Conservation (phyloP, 2,888 invertebrate genomes). For the Eupithecia tripunctaria region DNA sequence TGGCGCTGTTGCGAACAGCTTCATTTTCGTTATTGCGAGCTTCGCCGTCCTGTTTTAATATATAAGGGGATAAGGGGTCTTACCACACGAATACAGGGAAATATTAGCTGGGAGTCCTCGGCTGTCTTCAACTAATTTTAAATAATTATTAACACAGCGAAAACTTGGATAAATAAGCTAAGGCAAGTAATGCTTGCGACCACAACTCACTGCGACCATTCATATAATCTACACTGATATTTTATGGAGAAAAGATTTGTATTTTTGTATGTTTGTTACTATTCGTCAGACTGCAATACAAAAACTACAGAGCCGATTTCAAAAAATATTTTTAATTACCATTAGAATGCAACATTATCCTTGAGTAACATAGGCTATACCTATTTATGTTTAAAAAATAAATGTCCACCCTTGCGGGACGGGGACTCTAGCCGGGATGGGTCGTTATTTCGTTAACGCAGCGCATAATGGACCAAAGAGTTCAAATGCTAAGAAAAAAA, state of each 20-base stretch:
- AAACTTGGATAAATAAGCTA: conserved; percentile 4
- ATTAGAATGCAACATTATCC: too few species aligned
- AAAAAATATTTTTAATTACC: too few species aligned
- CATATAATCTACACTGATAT: too few species aligned
- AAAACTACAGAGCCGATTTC: too few species aligned
- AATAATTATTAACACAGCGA: conserved; percentile 7
- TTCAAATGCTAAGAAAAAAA: neutral
- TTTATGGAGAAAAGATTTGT: too few species aligned
- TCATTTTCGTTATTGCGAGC: conserved; percentile 72
- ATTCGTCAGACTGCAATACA: too few species aligned
- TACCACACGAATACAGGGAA: conserved; percentile 29
- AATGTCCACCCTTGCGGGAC: too few species aligned
- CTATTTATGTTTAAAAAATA: too few species aligned
- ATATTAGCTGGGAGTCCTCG: conserved; percentile 6
- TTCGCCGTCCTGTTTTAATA: conserved; percentile 52
- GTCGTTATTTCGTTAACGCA: neutral
- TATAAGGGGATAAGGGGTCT: conserved; percentile 42
- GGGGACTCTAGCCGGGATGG: too few species aligned
- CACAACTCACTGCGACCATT: neutral
- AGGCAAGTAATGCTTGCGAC: neutral
- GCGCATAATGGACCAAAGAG: neutral
- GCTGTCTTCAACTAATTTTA: neutral
- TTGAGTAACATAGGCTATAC: too few species aligned
- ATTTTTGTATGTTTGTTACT: too few species aligned
- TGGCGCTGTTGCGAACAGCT: conserved; percentile 90